These are phyloP conservation scores for Drosophila elegans DNA, from an alignment of 1,140 invertebrate genomes.

Conservation along the genomic window DNA sequence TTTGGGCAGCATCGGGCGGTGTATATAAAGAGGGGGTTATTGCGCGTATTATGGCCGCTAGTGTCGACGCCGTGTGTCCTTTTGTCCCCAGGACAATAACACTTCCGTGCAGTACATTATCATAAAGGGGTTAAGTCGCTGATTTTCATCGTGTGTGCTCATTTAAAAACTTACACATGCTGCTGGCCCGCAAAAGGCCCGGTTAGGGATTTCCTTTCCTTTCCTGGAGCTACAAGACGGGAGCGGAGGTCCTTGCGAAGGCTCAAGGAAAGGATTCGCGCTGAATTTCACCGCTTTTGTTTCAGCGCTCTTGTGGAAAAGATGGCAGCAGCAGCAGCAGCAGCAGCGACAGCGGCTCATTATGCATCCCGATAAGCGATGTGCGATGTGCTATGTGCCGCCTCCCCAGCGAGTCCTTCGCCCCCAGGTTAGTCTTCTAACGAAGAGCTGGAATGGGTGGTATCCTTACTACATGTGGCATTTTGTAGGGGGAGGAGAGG, in stretches of 20 bases:
- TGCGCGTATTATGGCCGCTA: slow-evolving; percentile 64
- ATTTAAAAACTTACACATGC: slow-evolving; percentile 74
- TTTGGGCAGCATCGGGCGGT: slow-evolving; percentile 17
- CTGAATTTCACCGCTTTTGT: slow-evolving; percentile 83
- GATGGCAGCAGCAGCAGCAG: slow-evolving; percentile 75
- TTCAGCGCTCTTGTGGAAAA: slow-evolving; percentile 70
- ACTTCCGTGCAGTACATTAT: slow-evolving; percentile 81
- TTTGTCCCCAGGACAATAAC: slow-evolving; percentile 83
- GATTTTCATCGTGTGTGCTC: slow-evolving; percentile 83
- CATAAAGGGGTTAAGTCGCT: slow-evolving; percentile 84
- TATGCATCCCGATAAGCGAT: slow-evolving; percentile 80
- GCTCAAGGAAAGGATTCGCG: slow-evolving; percentile 72
- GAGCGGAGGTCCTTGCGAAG: background rate
- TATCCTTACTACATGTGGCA: background rate
- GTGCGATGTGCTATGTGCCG: slow-evolving; percentile 74
- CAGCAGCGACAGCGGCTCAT: slow-evolving; percentile 56
- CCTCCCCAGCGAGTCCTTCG: slow-evolving; percentile 79
- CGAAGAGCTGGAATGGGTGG: background rate
- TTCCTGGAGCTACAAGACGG: background rate
- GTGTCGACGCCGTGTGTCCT: slow-evolving; percentile 66
- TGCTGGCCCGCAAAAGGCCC: slow-evolving; percentile 29
- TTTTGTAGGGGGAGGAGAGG: background rate
- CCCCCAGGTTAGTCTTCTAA: slow-evolving; percentile 66
- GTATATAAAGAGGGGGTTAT: slow-evolving; percentile 14
- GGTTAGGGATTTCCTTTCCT: slow-evolving; percentile 19